A percentile compares a stretch with the other conserved stretches of the same genome.
Evolutionary conservation across 2,113 vertebrate species (phyloP).

Genomic region (Nyctibius bracteatus): DNA sequence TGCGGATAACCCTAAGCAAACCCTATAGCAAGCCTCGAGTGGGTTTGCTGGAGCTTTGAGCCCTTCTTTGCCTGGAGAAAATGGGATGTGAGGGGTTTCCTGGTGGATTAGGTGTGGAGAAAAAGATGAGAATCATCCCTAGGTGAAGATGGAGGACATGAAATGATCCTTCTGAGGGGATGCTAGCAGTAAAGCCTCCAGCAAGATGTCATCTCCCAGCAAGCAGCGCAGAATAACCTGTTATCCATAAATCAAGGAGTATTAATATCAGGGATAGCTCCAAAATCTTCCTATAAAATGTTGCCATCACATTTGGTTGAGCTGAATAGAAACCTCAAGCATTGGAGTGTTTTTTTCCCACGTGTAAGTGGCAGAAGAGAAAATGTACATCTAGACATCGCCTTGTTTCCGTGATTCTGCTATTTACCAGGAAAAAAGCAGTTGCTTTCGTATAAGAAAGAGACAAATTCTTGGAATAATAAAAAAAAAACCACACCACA

Average conservation of each 20-base stretch:
- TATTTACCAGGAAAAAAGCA: neutral
- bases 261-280: neutral
- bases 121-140: neutral
- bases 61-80: neutral
- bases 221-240: neutral
- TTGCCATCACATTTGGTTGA: neutral
- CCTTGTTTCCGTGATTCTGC: neutral
- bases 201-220: rapidly evolving
- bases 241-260: neutral
- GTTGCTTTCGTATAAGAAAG: neutral
- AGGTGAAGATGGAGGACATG: neutral
- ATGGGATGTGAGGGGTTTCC: neutral
- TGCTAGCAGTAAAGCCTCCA: neutral
- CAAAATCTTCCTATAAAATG: neutral
- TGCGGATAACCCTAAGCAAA: neutral
- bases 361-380: rapidly evolving
- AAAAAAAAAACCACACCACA: neutral
- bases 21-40: neutral
- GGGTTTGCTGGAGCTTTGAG: neutral
- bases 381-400: neutral
- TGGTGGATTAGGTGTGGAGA: neutral
- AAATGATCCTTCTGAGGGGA: neutral
- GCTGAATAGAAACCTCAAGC: neutral
- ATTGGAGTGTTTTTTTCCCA: neutral
- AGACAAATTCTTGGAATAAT: neutral